Base-by-base conservation (phyloP, 2,888 invertebrate genomes). In the Cheilosia vernalis region DNA sequence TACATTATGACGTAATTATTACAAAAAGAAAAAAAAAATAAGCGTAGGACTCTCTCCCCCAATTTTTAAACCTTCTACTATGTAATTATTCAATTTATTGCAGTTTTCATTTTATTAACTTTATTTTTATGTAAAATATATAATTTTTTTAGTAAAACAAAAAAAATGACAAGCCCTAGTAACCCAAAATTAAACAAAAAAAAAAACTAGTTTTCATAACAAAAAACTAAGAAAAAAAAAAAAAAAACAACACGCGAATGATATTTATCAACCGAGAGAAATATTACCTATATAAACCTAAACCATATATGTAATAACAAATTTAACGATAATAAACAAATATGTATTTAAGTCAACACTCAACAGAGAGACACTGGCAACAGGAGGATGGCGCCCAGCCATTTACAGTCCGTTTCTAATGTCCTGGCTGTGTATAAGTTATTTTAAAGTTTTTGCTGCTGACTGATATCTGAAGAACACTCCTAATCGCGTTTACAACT, bases 121-220 rank as follows among this genome's bases (percentile, higher is more conserved):
- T 74, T 70, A 69, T 76, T 84, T 79, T 53, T 56, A 74, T 84
- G 84, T 84, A 84, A 84, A 74, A 79, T 84, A 79, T 84, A 79
- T 74, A 44, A 69, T 79, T 79, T 84, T 84, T 67, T 63, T 73
- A 44, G 33, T 44, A 60, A 42, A 40, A 40, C 2, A 60, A 56
- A 66, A 63, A 44, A 37, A 73, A 58, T 66, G 51, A 69, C 37
- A 61, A 69, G 70, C 51, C 74, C 84, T 84, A 84, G 79, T 60
- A 84, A 79, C 74, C 79, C 84, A 84, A 84, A 84, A 79, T 76
- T 78, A 58, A 21, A 73, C n/a, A n/a, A 78, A 64, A 51, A 64
- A 61, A 69, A 77, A 69, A 60, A 74, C 37, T 42, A 70, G 63
- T 74, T 69, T 64, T 69, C 49, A 4, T 37, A 37, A 37, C 40